phyloP scores from a whole-genome alignment of 1,140 invertebrate genomes.

The Polypedilum vanderplanki region DNA sequence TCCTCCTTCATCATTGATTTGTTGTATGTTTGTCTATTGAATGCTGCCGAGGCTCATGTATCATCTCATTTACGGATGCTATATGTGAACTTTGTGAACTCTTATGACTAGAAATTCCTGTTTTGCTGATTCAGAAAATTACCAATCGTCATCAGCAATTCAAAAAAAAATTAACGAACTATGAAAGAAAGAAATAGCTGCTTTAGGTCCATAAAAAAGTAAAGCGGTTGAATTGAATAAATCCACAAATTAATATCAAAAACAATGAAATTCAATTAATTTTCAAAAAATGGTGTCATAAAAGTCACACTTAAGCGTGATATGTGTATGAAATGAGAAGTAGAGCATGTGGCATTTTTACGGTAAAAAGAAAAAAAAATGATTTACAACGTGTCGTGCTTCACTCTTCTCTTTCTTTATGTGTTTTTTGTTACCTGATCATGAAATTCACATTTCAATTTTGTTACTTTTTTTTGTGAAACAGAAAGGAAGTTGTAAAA shows the following conservation, averaged over 20 bases:
- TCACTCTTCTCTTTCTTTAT: slow-evolving; percentile 4
- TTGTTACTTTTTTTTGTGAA: background rate
- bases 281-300: slow-evolving; percentile 12
- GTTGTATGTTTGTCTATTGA: background rate
- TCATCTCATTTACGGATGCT: slow-evolving; percentile 10
- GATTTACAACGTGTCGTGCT: slow-evolving; percentile 28
- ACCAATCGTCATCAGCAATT: slow-evolving; percentile 4
- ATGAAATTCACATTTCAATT: slow-evolving; percentile 15
- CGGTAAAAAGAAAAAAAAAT: background rate
- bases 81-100: slow-evolving; percentile 27
- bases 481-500: slow-evolving; percentile 26
- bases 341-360: slow-evolving; percentile 11
- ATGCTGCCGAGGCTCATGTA: background rate
- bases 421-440: slow-evolving; percentile 10
- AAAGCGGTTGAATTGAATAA: background rate
- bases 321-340: background rate
- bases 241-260: background rate
- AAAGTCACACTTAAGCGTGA: slow-evolving; percentile 2
- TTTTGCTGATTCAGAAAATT: slow-evolving; percentile 16
- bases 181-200: background rate
- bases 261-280: slow-evolving; percentile 19
- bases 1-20: background rate
- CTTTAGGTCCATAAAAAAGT: slow-evolving; percentile 1
- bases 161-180: slow-evolving; percentile 7
- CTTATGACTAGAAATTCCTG: slow-evolving; percentile 7